Evolutionary conservation across 2,113 vertebrate species (phyloP), one percentile per base, ranked within the genome.

Genomic region (Taurulus bubalis): DNA sequence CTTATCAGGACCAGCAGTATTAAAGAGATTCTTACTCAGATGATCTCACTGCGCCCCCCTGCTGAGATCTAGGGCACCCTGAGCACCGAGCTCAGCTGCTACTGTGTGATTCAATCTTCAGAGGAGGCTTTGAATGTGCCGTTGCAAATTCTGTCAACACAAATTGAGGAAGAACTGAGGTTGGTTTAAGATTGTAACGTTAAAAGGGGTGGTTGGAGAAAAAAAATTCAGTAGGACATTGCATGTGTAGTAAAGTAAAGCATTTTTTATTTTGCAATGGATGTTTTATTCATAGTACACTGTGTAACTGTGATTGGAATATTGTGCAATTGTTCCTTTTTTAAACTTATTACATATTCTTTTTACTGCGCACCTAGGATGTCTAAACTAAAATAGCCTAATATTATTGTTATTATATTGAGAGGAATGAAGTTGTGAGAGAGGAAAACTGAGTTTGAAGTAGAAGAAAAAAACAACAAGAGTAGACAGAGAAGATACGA

Each of bases 1-100:
- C 89, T 91, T 92, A 92, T 92, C 91, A 77, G 84, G 77, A 82
- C 79, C 83, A 6, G 11, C 65, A 69, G 91, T 69, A 89, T 90
- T 91, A 89, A 85, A 89, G 79, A 87, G 77, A 93, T 89, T 88
- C 86, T 79, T 85, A 82, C 83, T 71, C 26, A 77, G 87, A 90
- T 90, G 87, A 94, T 92, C 91, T 90, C 77, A 74, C 77, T 75
- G 66, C n/a, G 60, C 56, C 28, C 70, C 34, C 91, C 80, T 63
- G 78, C 80, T 85, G 87, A 66, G 83, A 89, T 91, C 80, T 81
- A 71, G 60, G 79, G 82, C 83, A 86, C 42, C 71, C 53, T 34
- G 55, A 86, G 75, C 75, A 88, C 82, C 75, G 66, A 26, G 38
- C 68, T 55, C 53, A 71, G 81, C 73, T 64, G 75, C 62, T 36